These are phyloP conservation scores for Hyposmocoma kahamanoa DNA, from an alignment of 1,140 invertebrate species.

Conservation along the genomic window DNA sequence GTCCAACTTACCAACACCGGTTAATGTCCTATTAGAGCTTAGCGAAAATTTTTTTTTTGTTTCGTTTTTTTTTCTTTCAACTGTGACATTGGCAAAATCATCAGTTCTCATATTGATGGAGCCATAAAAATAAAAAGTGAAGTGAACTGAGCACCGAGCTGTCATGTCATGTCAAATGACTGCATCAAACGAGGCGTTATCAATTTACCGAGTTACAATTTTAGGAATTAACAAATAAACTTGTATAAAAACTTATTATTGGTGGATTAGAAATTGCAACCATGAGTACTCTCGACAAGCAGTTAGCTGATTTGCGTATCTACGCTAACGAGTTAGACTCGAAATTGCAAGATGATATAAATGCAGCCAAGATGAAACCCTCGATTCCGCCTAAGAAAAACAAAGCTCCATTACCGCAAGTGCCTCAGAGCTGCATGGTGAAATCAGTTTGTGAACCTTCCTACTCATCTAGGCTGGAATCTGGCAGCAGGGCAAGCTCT, in stretches of 20 bases:
- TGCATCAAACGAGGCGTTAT: not conserved
- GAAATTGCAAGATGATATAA: conserved; percentile 71
- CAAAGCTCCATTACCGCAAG: conserved; percentile 65
- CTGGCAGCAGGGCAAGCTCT: conserved; percentile 56
- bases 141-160: too few relatives aligned
- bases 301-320: conserved; percentile 74
- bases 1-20: too few relatives aligned
- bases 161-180: not conserved
- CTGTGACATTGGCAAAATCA: too few relatives aligned
- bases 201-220: not conserved
- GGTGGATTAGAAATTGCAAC: conserved; percentile 4
- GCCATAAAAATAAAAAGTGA: too few relatives aligned
- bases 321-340: conserved; percentile 71
- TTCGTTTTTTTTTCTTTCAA: too few relatives aligned
- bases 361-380: conserved; percentile 57
- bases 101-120: too few relatives aligned
- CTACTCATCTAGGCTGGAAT: conserved; percentile 62
- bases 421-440: conserved; percentile 71
- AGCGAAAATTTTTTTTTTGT: too few relatives aligned
- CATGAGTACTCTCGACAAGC: conserved; percentile 75
- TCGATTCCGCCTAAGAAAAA: conserved; percentile 66
- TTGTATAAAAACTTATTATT: not conserved
- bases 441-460: conserved; percentile 67
- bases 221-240: not conserved
- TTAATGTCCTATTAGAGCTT: too few relatives aligned